Base-by-base conservation (phyloP, 2,113 vertebrate genomes). In the Apteryx mantelli region DNA sequence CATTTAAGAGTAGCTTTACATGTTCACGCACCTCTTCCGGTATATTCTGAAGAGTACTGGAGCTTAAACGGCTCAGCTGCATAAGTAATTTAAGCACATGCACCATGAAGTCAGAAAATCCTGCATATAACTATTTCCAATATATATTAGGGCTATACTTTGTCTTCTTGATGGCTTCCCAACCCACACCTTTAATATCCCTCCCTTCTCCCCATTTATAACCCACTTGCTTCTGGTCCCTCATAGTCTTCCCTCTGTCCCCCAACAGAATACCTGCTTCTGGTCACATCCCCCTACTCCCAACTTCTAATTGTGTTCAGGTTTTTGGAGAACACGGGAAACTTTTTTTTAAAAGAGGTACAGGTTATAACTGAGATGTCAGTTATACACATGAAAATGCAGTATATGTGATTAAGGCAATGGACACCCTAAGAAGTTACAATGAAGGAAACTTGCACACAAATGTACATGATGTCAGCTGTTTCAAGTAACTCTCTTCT, bases 11-110 rank as follows among this genome's bases (percentile, higher is more conserved):
- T 48, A 99, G 99, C 97, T 99, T 99, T 42, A 99, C 98, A 3
- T 99, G 99, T 40, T 99, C 99, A 70, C 98, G 97, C 71, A 99
- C 99, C 46, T 99, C 99, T 64, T 99, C 99, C 2, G 99, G 99
- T 92, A 99, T 98, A 88, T 98, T 99, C 88, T 98, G 98, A 73
- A 99, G 97, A 82, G 98, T 94, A 58, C 97, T 97, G 76, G 99
- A 99, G 95, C 97, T 99, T 91, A 99, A 98, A 93, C 98, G 99
- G 97, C 99, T 99, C 96, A 99, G 97, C 99, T 99, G 90, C 7
- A 30, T 36, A 98, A 97, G 91, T 50, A 74, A 97, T 80, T 79
- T 34, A 96, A 86, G 61, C 46, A 97, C 50, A 74, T 22, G 17
- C 70, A 96, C 34, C n/a, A 90, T 69, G 16, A 97, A 71, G 30